Percentiles rank a stretch among this genome's conserved stretches.
phyloP scores from a whole-genome alignment of 2,888 invertebrate species.

The Chouioia cunea region DNA sequence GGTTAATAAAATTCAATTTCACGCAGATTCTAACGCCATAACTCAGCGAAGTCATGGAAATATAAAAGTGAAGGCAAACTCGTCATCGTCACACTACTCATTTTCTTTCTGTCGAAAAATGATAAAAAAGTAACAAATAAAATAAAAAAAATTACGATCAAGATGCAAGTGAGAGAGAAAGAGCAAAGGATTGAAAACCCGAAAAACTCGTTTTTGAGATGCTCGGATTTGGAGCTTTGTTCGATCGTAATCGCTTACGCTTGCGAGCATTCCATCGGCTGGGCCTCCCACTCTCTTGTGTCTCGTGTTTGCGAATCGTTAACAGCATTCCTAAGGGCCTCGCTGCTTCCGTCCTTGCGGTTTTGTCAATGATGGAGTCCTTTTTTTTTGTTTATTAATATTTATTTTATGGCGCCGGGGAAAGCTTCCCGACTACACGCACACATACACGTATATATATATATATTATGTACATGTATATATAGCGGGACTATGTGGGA shows the following conservation, averaged over 20 bases:
- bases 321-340: conserved; percentile 62
- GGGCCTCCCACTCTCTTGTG: conserved; percentile 15
- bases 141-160: conserved; percentile 4
- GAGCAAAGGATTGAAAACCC: conserved; percentile 30
- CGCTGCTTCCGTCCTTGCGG: conserved; percentile 61
- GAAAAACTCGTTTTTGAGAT: conserved; percentile 42
- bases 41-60: conserved; percentile 5
- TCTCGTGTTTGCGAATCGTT: conserved; percentile 55
- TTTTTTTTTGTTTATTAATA: conserved; percentile 1
- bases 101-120: neutral
- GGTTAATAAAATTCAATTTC: conserved; percentile 33
- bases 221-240: conserved; percentile 44
- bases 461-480: too few species aligned
- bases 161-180: neutral
- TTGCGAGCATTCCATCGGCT: conserved; percentile 32
- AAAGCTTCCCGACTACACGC: too few species aligned
- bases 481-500: too few species aligned
- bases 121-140: too few species aligned
- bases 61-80: conserved; percentile 35
- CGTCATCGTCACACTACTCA: conserved; percentile 7
- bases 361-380: neutral
- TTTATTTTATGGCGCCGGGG: neutral
- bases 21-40: conserved; percentile 18
- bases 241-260: conserved; percentile 45
- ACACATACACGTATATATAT: too few species aligned